These are phyloP conservation scores for Alauda arvensis DNA, from an alignment of 2,797 vertebrate genomes.

Conservation along the genomic window DNA sequence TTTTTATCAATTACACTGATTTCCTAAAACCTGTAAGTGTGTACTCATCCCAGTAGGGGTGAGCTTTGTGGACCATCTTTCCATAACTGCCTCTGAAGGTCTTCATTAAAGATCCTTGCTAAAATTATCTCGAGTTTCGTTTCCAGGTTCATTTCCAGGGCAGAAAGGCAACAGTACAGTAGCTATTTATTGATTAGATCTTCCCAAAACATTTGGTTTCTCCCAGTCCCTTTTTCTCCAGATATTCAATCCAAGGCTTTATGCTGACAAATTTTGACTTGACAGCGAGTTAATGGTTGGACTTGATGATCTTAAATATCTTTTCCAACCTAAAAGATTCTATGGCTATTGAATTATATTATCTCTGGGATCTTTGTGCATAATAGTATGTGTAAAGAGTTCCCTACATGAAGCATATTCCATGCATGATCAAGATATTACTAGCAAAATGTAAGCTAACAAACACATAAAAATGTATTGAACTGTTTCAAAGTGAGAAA, in stretches of 20 bases:
- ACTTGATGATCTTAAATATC: not conserved
- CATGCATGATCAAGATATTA: accelerated
- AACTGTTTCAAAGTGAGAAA: not conserved
- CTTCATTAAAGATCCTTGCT: not conserved
- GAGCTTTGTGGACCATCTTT: not conserved
- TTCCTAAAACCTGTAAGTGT: not conserved
- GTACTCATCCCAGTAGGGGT: not conserved
- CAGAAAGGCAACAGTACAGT: not conserved
- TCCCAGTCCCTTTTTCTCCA: not conserved
- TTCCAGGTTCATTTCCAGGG: not conserved
- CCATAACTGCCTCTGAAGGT: not conserved
- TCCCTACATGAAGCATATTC: not conserved
- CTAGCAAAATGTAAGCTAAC: not conserved
- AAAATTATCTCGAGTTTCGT: not conserved
- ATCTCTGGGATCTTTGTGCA: not conserved
- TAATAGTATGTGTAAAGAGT: not conserved
- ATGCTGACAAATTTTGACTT: not conserved
- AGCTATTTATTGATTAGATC: not conserved
- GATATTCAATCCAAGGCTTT: not conserved
- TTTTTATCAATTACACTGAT: not conserved
- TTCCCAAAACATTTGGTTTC: not conserved
- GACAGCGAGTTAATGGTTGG: not conserved
- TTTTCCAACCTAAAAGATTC: not conserved
- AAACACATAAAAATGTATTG: not conserved
- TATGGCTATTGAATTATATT: not conserved